These are phyloP conservation scores for Pluvialis apricaria DNA, from an alignment of 2,113 vertebrate species.

Conservation along the genomic window DNA sequence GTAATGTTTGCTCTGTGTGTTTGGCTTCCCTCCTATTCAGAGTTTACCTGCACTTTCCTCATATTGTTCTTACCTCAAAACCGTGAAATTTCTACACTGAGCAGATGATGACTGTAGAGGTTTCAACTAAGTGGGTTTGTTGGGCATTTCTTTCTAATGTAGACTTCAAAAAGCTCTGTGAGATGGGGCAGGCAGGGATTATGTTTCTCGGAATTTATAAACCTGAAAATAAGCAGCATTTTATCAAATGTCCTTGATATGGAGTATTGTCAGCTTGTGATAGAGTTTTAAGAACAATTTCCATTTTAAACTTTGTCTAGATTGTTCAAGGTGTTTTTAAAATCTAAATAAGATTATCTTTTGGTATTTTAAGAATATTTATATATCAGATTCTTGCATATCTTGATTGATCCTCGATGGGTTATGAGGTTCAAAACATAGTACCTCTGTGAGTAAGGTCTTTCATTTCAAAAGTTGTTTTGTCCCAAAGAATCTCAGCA, in stretches of 20 bases:
- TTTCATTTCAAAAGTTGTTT: not conserved
- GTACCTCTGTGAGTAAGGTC: not conserved
- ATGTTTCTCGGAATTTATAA: not conserved
- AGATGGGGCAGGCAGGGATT: not conserved
- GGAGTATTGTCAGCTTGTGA: not conserved
- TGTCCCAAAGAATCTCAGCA: not conserved
- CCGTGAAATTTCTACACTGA: not conserved
- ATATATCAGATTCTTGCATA: not conserved
- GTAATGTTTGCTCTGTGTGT: slow-evolving; percentile 49
- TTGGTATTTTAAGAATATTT: not conserved
- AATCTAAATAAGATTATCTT: not conserved
- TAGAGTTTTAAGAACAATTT: not conserved
- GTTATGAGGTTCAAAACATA: not conserved
- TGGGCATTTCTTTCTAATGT: not conserved
- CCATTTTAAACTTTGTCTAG: not conserved
- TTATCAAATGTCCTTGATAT: not conserved
- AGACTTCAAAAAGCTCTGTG: not conserved
- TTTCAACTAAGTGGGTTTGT: not conserved
- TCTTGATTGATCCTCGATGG: not conserved
- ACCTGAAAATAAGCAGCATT: not conserved
- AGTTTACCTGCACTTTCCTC: not conserved
- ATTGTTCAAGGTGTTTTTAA: not conserved
- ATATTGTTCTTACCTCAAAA: not conserved
- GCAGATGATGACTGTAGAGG: not conserved
- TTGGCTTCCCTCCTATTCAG: not conserved